Base-by-base conservation (phyloP, 1,140 invertebrate genomes). In the Prorops nasuta region DNA sequence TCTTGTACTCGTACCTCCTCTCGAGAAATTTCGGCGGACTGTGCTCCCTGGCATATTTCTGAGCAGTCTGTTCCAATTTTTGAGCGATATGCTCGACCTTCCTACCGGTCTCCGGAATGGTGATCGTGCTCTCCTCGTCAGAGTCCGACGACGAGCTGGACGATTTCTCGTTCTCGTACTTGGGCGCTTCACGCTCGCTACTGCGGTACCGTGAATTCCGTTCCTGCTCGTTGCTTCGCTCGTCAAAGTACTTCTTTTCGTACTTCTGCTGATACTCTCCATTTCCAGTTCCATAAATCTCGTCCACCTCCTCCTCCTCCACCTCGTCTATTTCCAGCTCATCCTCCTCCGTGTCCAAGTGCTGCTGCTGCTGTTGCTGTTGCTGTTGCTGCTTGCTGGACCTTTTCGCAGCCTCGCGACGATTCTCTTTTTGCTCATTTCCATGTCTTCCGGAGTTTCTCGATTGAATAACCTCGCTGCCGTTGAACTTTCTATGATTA, bases 1-100 rank as follows among this genome's bases (percentile, higher is more conserved):
- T 69, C 12, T 69, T 71, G 14, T 71, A 70, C 0, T 77, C 71
- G 18, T 60, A 57, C 0, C 54, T 49, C 7, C 70, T 49, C 3
- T 78, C 74, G 0, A 69, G 58, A 35, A 71, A 76, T 42, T 78
- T 78, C 1, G 74, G 67, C 0, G 74, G 74, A 38, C 74, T 77
- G 28, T 76, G 72, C 32, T 77, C 74, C 0, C 74, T 51, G 0
- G 74, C 76, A 32, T 78, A 77, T 37, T 78, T 78, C 35, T 78
- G 76, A 1, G 76, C 76, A 0, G 76, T 78, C 49, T 78, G 76
- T 47, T 78, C 76, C 7, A 78, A 45, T 44, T 78, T 77, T 44
- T 78, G 76, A 0, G 76, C 66, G 12, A 78, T 77, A 15, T 78
- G 76, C 41, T 78, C 76, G 1, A 78, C 76, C 32, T 78, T 78